Conservation (phyloP, 2,888 invertebrate species). For the Panzeria rudis region DNA sequence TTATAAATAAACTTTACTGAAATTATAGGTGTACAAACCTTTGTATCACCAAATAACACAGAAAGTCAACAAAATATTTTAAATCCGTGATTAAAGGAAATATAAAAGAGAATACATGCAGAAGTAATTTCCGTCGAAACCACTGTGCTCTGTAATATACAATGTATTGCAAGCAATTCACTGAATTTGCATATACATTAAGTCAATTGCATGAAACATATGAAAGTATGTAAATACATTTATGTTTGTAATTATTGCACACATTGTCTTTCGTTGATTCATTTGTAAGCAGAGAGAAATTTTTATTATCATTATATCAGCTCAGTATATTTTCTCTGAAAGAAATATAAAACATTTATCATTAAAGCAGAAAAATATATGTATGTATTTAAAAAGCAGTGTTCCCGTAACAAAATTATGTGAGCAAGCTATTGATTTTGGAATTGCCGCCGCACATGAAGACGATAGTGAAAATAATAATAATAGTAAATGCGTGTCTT, state of each 20-base stretch:
- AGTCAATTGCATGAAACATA: conserved; percentile 46
- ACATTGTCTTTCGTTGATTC: conserved; percentile 18
- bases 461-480: too few species aligned
- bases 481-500: too few species aligned
- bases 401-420: neutral
- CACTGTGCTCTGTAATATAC: neutral
- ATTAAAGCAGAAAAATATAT: conserved; percentile 14
- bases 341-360: conserved; percentile 63
- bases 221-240: neutral
- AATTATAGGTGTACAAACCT: too few species aligned
- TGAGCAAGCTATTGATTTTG: too few species aligned
- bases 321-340: conserved; percentile 53
- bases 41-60: too few species aligned
- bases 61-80: neutral
- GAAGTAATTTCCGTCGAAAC: neutral
- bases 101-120: neutral
- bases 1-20: too few species aligned
- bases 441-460: too few species aligned
- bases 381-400: neutral
- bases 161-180: conserved; percentile 42
- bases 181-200: conserved; percentile 52
- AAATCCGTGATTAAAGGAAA: neutral
- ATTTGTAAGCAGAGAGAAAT: conserved; percentile 14
- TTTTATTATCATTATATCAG: conserved; percentile 52
- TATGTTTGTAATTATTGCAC: conserved; percentile 13